Evolutionary conservation across 2,797 vertebrate species (phyloP).

Genomic region (Microtus obscurus): DNA sequence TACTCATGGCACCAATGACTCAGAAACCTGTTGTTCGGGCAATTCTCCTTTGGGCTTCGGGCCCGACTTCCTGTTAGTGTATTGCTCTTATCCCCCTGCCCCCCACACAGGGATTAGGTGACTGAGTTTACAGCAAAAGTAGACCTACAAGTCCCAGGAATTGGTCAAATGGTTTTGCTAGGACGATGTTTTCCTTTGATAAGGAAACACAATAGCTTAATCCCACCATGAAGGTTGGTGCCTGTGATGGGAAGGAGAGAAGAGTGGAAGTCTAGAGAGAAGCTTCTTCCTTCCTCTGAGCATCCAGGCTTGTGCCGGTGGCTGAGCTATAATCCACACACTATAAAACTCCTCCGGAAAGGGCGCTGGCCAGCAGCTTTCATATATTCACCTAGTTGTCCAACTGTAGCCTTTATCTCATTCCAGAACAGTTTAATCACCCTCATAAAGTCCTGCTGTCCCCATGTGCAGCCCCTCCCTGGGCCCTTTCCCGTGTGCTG

Average conservation of each 20-base stretch:
- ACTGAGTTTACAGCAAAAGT: neutral
- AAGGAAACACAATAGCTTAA: neutral
- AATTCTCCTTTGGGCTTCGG: neutral
- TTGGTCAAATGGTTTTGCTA: slow-evolving; percentile 33
- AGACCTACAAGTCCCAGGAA: slow-evolving; percentile 11
- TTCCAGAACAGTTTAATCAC: slow-evolving; percentile 23
- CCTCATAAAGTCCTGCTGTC: neutral
- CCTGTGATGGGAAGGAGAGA: neutral
- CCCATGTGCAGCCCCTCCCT: neutral
- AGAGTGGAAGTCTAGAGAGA: neutral
- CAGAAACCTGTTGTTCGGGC: slow-evolving; percentile 1
- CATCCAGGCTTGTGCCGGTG: neutral
- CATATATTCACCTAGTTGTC: neutral
- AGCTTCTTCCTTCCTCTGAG: neutral
- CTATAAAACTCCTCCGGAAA: neutral
- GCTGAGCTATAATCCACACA: neutral
- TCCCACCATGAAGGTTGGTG: neutral
- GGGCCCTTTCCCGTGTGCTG: neutral
- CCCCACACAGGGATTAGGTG: slow-evolving; percentile 5
- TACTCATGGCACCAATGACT: neutral
- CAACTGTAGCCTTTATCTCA: neutral
- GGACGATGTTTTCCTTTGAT: slow-evolving; percentile 39
- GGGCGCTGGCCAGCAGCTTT: neutral
- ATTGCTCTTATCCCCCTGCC: slow-evolving; percentile 11
- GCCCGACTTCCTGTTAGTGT: slow-evolving; percentile 37